A percentile compares a stretch with the other conserved stretches of the same genome.
Evolutionary conservation across 2,888 invertebrate genomes (phyloP).

Genomic region (Ophioninae sp.): DNA sequence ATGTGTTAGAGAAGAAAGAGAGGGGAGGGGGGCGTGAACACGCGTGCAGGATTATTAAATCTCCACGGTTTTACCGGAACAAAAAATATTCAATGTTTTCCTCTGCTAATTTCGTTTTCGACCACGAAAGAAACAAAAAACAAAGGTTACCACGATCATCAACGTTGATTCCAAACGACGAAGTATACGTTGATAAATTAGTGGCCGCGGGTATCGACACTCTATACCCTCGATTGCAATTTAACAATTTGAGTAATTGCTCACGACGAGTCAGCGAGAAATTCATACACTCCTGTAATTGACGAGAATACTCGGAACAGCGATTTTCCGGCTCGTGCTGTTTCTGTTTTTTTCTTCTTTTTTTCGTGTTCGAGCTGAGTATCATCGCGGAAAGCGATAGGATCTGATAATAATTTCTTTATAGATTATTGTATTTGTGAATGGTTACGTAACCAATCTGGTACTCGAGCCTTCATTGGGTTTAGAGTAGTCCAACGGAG

Average conservation of each 20-base stretch:
- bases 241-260: background rate
- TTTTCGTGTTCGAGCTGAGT: slow-evolving; percentile 27
- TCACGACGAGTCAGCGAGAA: background rate
- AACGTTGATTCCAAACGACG: too few relatives aligned
- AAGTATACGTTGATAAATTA: background rate
- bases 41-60: background rate
- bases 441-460: slow-evolving; percentile 56
- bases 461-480: background rate
- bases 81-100: too few relatives aligned
- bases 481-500: background rate
- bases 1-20: background rate
- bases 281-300: background rate
- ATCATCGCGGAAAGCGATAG: slow-evolving; percentile 49
- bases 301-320: slow-evolving; percentile 8
- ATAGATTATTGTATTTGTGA: slow-evolving; percentile 46
- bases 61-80: too few relatives aligned
- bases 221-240: background rate
- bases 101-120: too few relatives aligned
- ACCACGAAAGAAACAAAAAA: too few relatives aligned
- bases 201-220: background rate
- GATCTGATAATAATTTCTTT: slow-evolving; percentile 62
- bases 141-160: too few relatives aligned
- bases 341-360: slow-evolving; percentile 42
- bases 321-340: slow-evolving; percentile 9
- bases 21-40: background rate